Conservation (phyloP, 1,140 invertebrate genomes). For the Sminthurides bifidus region DNA sequence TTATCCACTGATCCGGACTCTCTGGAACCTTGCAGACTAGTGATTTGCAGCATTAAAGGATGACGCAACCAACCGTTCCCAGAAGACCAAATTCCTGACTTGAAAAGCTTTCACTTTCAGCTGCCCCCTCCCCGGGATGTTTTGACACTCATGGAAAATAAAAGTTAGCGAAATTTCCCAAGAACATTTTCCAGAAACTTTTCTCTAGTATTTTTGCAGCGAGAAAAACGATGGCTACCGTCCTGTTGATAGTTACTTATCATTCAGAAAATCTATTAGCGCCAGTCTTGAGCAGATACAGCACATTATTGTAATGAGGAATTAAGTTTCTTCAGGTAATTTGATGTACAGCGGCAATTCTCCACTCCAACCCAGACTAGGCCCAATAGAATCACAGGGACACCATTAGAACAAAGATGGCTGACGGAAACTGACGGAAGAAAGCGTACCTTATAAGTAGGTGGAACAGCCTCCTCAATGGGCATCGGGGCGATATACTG, state of each 20-base stretch:
- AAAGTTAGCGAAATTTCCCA: not conserved
- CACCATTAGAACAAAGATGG: not conserved
- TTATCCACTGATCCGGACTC: too few relatives aligned
- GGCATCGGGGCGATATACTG: slow-evolving; percentile 18
- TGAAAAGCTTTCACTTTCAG: too few relatives aligned
- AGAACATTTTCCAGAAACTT: not conserved
- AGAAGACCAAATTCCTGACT: too few relatives aligned
- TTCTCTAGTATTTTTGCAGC: not conserved
- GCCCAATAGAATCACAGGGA: not conserved
- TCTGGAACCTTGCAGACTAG: too few relatives aligned
- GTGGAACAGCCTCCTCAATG: slow-evolving; percentile 7
- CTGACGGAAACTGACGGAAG: not conserved
- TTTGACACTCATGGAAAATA: not conserved
- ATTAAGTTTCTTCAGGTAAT: too few relatives aligned
- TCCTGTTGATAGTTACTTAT: not conserved
- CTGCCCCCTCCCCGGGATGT: too few relatives aligned
- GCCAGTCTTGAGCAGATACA: too few relatives aligned
- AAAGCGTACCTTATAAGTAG: slow-evolving; percentile 3
- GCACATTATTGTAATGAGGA: too few relatives aligned
- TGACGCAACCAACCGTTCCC: too few relatives aligned
- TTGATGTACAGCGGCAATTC: not conserved
- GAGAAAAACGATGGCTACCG: too few relatives aligned
- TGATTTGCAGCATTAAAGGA: too few relatives aligned
- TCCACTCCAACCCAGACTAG: not conserved
- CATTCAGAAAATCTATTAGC: not conserved